Base-by-base conservation (phyloP, 1,140 invertebrate genomes). In the Ephestia elutella region DNA sequence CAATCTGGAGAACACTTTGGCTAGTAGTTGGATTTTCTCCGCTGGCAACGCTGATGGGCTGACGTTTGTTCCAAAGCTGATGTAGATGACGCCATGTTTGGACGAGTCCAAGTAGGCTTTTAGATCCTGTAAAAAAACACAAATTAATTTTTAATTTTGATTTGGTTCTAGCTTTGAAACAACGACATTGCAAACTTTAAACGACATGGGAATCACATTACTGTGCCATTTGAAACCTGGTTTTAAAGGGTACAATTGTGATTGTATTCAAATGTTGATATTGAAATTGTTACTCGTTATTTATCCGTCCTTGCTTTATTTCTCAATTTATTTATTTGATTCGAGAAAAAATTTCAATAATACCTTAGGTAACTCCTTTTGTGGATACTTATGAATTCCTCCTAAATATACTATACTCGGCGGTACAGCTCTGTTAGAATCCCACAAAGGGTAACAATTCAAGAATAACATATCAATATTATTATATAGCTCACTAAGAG, bases 61-160 rank as follows among this genome's bases (percentile, higher is more conserved):
- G 0, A 91, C 62, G 57, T 89, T 91, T 10, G 90, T 90, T 7
- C 92, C 91, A 11, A 92, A 73, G 62, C 89, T 90, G 62, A 92
- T 87, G 55, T 90, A 90, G 56, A 85, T 76, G 0, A 80, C 73
- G n/a, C 79, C 79, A 56, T 78, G 59, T 21, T 62, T 60, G 1
- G 71, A 75, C 28, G 61, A 57, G 53, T 80, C 69, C 15, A 77
- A 55, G 44, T 69, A 80, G 13, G 44, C 21, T 54, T 78, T 55
- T 7, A 80, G 51, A 21, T 80, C 71, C 78, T 82, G 44, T 21
- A n/a, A 69, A 66, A 0, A 11, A 11, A 54, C 17, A 49, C 35
- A 15, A 48, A 44, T 30, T n/a, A n/a, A n/a, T n/a, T n/a, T n/a
- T n/a, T n/a, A n/a, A n/a, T n/a, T n/a, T n/a, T n/a, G n/a, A n/a